Evolutionary conservation across 2,888 invertebrate species (phyloP).

Genomic region (Oxycera nigricornis): DNA sequence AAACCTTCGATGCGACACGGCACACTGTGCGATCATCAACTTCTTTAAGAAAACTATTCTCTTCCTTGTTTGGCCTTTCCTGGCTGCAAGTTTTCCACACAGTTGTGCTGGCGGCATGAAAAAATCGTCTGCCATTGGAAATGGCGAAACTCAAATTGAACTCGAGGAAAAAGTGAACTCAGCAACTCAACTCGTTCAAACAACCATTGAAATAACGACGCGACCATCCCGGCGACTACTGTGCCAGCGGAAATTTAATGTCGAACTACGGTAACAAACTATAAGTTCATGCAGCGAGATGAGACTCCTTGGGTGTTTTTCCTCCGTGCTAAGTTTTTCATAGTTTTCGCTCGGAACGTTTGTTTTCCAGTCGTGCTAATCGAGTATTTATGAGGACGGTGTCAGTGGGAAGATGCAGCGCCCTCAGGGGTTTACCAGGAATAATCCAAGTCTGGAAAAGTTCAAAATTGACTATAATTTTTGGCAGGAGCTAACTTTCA

Average conservation of each 20-base stretch:
- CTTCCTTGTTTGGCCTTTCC: slow-evolving; percentile 2
- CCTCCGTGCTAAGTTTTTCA: neutral
- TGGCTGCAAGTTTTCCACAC: neutral
- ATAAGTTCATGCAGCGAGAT: slow-evolving; percentile 28
- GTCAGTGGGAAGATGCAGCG: neutral
- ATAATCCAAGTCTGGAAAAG: neutral
- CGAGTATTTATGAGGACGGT: neutral
- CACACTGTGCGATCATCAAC: slow-evolving; percentile 22
- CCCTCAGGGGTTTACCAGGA: too few species aligned
- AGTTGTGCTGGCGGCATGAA: slow-evolving; percentile 26
- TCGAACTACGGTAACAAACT: slow-evolving; percentile 29
- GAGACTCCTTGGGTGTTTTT: slow-evolving; percentile 20
- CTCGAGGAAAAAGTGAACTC: slow-evolving; percentile 28
- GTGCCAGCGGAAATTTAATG: slow-evolving; percentile 35
- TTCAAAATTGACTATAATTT: too few species aligned
- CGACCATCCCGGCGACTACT: slow-evolving; percentile 18
- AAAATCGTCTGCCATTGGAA: slow-evolving; percentile 43
- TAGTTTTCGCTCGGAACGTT: neutral
- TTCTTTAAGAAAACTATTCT: slow-evolving; percentile 9
- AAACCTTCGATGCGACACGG: neutral
- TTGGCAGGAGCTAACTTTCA: too few species aligned
- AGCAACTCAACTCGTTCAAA: slow-evolving; percentile 29
- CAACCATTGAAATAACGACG: slow-evolving; percentile 29
- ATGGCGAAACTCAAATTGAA: slow-evolving; percentile 33
- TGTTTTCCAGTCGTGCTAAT: slow-evolving; percentile 16